phyloP scores from a whole-genome alignment of 2,113 vertebrate species.

The Trichechus manatus region DNA sequence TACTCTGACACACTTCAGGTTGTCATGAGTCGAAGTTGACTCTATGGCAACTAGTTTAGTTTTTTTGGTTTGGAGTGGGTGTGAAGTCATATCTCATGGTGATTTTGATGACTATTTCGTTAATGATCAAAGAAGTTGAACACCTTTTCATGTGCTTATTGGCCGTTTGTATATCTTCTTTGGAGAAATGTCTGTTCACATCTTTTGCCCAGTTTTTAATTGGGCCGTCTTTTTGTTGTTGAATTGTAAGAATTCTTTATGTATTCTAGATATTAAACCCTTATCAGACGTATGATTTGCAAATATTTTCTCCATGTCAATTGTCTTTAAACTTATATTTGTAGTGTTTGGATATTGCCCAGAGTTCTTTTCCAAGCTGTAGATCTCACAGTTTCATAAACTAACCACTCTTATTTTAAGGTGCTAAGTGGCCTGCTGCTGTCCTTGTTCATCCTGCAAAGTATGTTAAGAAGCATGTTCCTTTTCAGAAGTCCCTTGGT shows the following conservation, averaged over 20 bases:
- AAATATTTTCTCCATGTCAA: neutral
- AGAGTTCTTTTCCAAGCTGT: neutral
- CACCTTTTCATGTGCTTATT: neutral
- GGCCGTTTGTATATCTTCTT: neutral
- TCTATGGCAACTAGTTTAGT: neutral
- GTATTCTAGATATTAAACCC: neutral
- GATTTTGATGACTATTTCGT: neutral
- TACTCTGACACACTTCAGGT: neutral
- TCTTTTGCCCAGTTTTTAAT: neutral
- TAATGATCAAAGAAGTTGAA: no score
- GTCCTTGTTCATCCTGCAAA: neutral
- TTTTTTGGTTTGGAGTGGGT: neutral
- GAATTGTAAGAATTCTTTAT: neutral
- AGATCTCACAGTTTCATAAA: neutral
- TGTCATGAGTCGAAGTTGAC: neutral
- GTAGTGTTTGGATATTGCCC: neutral
- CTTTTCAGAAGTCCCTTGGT: neutral
- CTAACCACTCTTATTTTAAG: neutral
- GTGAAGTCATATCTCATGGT: neutral
- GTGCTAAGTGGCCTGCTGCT: no score
- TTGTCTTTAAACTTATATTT: neutral
- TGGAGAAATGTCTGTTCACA: neutral
- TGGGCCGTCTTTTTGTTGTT: constrained; percentile 1
- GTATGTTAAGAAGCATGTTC: neutral
- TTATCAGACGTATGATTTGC: neutral